Conservation (phyloP, 2,888 invertebrate species). For the Lycocerus yunnanus region DNA sequence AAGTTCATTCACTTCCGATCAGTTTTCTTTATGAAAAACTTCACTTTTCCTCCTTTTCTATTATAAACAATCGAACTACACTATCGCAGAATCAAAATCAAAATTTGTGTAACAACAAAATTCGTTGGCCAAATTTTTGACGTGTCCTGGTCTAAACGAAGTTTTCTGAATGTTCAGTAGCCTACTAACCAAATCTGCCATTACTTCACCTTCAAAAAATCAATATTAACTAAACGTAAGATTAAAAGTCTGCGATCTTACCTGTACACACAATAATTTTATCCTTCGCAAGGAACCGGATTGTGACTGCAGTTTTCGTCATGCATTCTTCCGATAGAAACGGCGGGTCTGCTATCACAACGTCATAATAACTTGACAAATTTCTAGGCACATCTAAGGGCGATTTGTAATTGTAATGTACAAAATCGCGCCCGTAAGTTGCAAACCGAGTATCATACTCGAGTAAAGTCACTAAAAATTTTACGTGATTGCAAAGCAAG, state of each 20-base stretch:
- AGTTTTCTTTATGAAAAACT: background rate
- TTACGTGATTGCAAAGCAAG: background rate
- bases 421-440: slow-evolving; percentile 76
- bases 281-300: slow-evolving; percentile 71
- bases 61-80: background rate
- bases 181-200: slow-evolving; percentile 71
- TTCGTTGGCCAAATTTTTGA: slow-evolving; percentile 90
- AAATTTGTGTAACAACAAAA: slow-evolving; percentile 92
- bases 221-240: background rate
- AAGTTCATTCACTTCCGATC: too few relatives aligned
- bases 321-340: slow-evolving; percentile 93
- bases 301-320: slow-evolving; percentile 77
- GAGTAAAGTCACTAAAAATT: slow-evolving; percentile 50
- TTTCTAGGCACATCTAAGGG: slow-evolving; percentile 72
- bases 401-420: slow-evolving; percentile 85
- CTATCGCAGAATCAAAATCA: slow-evolving; percentile 49
- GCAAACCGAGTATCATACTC: slow-evolving; percentile 88
- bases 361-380: slow-evolving; percentile 67
- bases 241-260: slow-evolving; percentile 40
- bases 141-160: slow-evolving; percentile 78
- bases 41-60: background rate
- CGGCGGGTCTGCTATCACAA: slow-evolving; percentile 93
- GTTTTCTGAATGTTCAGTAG: slow-evolving; percentile 69
- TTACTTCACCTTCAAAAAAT: slow-evolving; percentile 66
- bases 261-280: slow-evolving; percentile 90